These are phyloP conservation scores for Saguinus imperator DNA, from an alignment of 2,113 vertebrate genomes.

Conservation along the genomic window DNA sequence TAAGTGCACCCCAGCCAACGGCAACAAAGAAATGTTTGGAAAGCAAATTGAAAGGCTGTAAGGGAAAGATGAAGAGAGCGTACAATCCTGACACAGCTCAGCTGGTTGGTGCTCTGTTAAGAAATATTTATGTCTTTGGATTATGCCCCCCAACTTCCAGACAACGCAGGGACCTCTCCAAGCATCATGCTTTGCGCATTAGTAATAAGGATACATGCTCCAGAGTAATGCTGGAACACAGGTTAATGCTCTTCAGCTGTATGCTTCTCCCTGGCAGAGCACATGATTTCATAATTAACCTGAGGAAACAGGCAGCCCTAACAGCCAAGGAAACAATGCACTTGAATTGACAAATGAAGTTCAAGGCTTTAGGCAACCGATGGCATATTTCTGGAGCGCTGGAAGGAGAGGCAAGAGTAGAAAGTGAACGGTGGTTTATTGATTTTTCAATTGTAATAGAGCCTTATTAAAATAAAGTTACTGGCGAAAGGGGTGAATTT, in stretches of 20 bases:
- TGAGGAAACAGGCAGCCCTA: neutral
- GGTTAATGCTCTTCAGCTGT: neutral
- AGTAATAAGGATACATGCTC: constrained; percentile 33
- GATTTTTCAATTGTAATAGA: constrained; percentile 21
- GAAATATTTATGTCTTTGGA: constrained; percentile 79
- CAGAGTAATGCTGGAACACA: neutral
- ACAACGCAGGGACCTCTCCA: constrained; percentile 77
- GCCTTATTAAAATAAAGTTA: constrained; percentile 31
- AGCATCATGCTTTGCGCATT: constrained; percentile 47
- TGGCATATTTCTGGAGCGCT: neutral
- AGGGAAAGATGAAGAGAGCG: constrained; percentile 70
- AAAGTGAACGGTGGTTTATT: constrained; percentile 18
- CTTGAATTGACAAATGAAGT: constrained; percentile 48
- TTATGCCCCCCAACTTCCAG: constrained; percentile 69
- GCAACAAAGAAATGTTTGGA: constrained; percentile 84
- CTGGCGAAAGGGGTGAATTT: constrained; percentile 16
- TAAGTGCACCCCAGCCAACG: constrained; percentile 80
- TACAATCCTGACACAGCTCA: constrained; percentile 73
- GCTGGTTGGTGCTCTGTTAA: constrained; percentile 67
- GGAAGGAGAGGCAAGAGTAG: constrained; percentile 38
- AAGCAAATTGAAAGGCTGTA: constrained; percentile 82
- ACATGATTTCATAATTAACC: constrained; percentile 43
- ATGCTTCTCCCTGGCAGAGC: neutral
- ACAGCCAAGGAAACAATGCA: constrained; percentile 21
- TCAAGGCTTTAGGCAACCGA: constrained; percentile 4